Evolutionary conservation across 2,888 invertebrate genomes (phyloP), one percentile per base, ranked within the genome.

Genomic region (Hirudinaria manillensis): DNA sequence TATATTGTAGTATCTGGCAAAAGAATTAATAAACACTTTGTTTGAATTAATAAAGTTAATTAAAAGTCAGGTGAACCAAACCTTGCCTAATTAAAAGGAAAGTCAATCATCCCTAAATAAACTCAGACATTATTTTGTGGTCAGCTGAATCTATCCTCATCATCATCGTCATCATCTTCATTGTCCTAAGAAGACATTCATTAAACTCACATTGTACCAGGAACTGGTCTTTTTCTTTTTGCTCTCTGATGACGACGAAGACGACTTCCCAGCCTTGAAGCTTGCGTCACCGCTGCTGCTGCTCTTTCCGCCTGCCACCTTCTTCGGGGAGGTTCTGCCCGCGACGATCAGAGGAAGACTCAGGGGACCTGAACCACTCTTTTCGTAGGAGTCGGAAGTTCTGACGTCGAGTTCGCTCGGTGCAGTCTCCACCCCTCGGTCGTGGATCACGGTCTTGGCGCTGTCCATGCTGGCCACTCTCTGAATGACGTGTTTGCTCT

Each of bases 201-300:
- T 24, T 21, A 13, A 29, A 80, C 83, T 81, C 79, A 84, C 84
- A 71, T 82, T 81, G 75, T 83, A 83, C 83, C 83, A 83, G 3
- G 82, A 80, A 6, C 80, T 77, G 66, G 79, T 80, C 76, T 82
- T 82, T 80, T 82, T 83, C 78, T 83, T 83, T 77, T 82, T 82
- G n/a, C 29, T 29, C 19, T 29, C 61, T 24, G 61, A 61, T 61
- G 61, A 61, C 0, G 61, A 61, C 1, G 61, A 61, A 1, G 61
- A 61, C n/a, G 61, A 61, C 61, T 61, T 61, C n/a, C 61, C 61
- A n/a, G 61, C 3, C 61, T 27, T 29, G 7, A 27, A 29, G n/a
- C 68, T 53, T 27, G 21, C 36, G n/a, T 32, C 21, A 21, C 53
- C 32, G n/a, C 21, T 70, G 32, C n/a, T 56, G 32, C 66, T 51